Evolutionary conservation across 2,888 invertebrate species (phyloP).

Genomic region (Vesta saturnalis): DNA sequence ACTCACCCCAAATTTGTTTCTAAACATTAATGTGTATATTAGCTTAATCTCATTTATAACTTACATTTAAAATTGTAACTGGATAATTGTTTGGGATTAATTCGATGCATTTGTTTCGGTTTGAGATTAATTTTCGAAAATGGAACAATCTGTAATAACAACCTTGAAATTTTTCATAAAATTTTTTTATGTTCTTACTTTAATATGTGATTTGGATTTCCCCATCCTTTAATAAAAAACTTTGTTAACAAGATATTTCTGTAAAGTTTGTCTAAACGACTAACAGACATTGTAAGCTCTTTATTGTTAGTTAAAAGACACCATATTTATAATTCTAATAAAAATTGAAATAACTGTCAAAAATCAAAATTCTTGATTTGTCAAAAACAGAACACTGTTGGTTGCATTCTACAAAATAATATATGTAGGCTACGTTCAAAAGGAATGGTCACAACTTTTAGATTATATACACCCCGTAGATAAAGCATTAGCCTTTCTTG

Average conservation of each 20-base stretch:
- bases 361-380: too few species aligned
- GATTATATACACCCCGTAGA: too few species aligned
- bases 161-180: not conserved
- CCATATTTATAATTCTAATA: not conserved
- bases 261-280: constrained; percentile 79
- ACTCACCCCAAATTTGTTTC: constrained; percentile 80
- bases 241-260: constrained; percentile 86
- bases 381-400: too few species aligned
- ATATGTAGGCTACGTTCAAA: too few species aligned
- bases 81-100: constrained; percentile 86
- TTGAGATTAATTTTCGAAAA: constrained; percentile 87
- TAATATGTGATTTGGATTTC: constrained; percentile 88
- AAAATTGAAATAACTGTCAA: not conserved
- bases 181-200: constrained; percentile 63
- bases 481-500: too few species aligned
- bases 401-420: too few species aligned
- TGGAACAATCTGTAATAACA: constrained; percentile 82
- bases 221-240: constrained; percentile 98
- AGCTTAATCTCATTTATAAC: constrained; percentile 34
- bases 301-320: not conserved
- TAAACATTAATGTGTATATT: constrained; percentile 55
- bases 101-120: constrained; percentile 82
- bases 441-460: too few species aligned
- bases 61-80: constrained; percentile 86
- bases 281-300: constrained; percentile 56